Conservation (phyloP, 2,888 invertebrate species). For the Kuschelorhynchus macadamiae region DNA sequence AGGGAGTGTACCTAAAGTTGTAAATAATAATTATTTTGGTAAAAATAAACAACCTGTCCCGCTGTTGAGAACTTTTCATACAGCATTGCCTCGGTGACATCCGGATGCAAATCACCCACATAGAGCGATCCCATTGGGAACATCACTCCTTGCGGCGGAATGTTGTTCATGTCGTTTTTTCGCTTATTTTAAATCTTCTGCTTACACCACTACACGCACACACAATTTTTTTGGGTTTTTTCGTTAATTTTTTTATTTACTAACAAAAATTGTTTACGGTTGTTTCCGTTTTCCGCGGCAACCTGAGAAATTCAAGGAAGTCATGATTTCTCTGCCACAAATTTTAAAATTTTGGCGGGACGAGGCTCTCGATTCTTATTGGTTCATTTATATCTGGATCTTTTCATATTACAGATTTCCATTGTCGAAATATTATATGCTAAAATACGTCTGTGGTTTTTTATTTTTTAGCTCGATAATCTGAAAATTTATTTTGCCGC, state of each 20-base stretch:
- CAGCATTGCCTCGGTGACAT: constrained; percentile 98
- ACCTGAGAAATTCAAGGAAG: constrained; percentile 27
- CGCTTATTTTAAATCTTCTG: constrained; percentile 29
- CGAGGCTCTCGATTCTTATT: not conserved
- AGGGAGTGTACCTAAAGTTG: too few relatives aligned
- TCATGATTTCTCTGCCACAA: constrained; percentile 15
- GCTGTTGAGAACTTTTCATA: constrained; percentile 99
- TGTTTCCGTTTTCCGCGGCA: constrained; percentile 36
- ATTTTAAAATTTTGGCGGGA: constrained; percentile 2
- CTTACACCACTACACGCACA: constrained; percentile 40
- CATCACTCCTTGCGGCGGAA: constrained; percentile 71
- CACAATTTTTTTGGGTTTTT: constrained; percentile 43
- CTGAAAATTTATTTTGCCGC: too few relatives aligned
- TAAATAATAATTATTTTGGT: not conserved
- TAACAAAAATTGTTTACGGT: constrained; percentile 29
- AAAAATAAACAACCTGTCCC: constrained; percentile 76
- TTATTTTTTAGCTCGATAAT: too few relatives aligned
- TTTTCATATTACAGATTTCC: too few relatives aligned
- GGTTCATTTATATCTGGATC: too few relatives aligned
- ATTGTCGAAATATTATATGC: too few relatives aligned
- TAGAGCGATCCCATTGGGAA: constrained; percentile 97
- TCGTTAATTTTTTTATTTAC: constrained; percentile 34
- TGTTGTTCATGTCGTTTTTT: constrained; percentile 41
- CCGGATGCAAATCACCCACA: constrained; percentile 98
- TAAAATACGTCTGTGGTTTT: too few relatives aligned